Base-by-base conservation (phyloP, 2,113 vertebrate species). In the Boleophthalmus pectinirostris region DNA sequence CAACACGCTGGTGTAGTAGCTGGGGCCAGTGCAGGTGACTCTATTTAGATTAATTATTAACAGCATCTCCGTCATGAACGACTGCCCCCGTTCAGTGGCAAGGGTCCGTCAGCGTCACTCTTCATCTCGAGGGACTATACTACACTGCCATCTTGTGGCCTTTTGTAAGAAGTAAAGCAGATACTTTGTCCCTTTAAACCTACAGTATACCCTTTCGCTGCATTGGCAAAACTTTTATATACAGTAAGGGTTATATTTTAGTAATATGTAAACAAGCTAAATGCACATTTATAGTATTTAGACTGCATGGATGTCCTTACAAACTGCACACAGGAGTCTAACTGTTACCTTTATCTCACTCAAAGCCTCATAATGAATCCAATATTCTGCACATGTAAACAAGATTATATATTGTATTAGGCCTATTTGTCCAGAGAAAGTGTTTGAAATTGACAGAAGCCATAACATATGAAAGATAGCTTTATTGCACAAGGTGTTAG, bases 401-500 rank as follows among this genome's bases (percentile, higher is more conserved):
- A 21, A 54, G 7, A 54, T 20, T 21, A 20, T 3, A 21, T 51
- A 54, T 54, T 54, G 8, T 2, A 54, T n/a, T 54, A 20, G 0
- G 47, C 6, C 47, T 1, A 35, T 5, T 60, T 20, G 15, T 21
- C 3, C 13, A 38, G 81, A 85, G 43, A 82, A 80, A 29, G 56
- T 53, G 70, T 70, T 77, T 81, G 83, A 81, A 61, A 92, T 86
- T 75, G 82, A 90, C 83, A 84, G 87, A 86, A 86, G 82, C 47
- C 93, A 82, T 87, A 77, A 84, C 77, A 75, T 74, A 38, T 98
- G 94, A 98, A 98, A 98, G 95, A 98, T 98, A 98, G 95, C 95
- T 98, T 98, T 98, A 98, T 98, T 98, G 97, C 97, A 97, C 96
- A 97, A 96, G 95, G 95, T 95, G 94, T 96, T 96, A 96, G 94